phyloP scores from a whole-genome alignment of 2,888 invertebrate genomes.

The Zele albiditarsus region DNA sequence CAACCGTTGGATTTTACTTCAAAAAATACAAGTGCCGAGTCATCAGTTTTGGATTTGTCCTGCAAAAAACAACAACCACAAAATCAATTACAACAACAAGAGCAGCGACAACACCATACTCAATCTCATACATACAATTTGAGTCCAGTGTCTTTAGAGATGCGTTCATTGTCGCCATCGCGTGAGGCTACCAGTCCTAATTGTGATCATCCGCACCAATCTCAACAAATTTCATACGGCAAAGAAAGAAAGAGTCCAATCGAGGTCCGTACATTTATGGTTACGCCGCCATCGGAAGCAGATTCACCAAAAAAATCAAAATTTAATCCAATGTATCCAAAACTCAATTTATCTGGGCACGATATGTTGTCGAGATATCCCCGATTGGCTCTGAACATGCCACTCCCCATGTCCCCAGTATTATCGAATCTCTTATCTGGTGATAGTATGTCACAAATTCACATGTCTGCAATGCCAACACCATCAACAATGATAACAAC shows the following conservation, averaged over 20 bases:
- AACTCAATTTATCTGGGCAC: constrained; percentile 2
- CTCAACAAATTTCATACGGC: constrained; percentile 20
- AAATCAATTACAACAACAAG: not conserved
- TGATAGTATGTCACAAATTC: constrained; percentile 19
- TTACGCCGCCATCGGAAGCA: constrained; percentile 64
- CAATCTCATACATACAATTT: constrained; percentile 38
- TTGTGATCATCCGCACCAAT: constrained; percentile 31
- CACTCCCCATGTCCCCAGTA: constrained; percentile 36
- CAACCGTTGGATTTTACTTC: constrained; percentile 54
- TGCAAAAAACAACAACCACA: constrained; percentile 54
- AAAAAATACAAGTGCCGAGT: not conserved
- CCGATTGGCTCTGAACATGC: constrained; percentile 46
- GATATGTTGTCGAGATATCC: constrained; percentile 40
- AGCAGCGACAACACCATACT: constrained; percentile 5
- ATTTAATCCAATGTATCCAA: constrained; percentile 53
- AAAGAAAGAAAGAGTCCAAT: constrained; percentile 58
- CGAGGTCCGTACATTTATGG: constrained; percentile 56
- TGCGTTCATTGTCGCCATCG: constrained; percentile 43
- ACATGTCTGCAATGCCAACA: constrained; percentile 44
- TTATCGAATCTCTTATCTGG: constrained; percentile 26
- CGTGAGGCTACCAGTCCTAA: constrained; percentile 28
- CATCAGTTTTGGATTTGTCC: constrained; percentile 61
- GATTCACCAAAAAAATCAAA: constrained; percentile 60
- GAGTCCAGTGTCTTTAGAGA: constrained; percentile 45
- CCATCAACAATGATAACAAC: constrained; percentile 34